Conservation (phyloP, 2,797 vertebrate species). For the Lycodopsis pacificus region DNA sequence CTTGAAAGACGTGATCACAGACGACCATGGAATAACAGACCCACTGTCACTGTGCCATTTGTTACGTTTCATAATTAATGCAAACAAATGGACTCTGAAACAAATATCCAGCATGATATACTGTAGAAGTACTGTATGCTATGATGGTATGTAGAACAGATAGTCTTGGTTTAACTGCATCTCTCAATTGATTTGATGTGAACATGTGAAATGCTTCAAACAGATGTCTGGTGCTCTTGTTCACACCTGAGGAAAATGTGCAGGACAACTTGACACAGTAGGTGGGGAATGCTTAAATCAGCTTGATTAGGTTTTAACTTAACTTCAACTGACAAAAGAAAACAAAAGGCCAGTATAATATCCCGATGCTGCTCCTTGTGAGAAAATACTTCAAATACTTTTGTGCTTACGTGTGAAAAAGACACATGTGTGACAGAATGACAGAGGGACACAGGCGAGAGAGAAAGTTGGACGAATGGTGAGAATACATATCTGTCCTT, state of each 20-base stretch:
- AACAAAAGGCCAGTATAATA: constrained; percentile 11
- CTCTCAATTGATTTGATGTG: constrained; percentile 8
- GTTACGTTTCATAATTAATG: constrained; percentile 29
- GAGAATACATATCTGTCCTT: neutral
- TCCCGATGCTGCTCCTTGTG: constrained; percentile 42
- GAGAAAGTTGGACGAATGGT: neutral
- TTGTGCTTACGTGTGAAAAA: constrained; percentile 30
- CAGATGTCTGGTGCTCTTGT: constrained; percentile 32
- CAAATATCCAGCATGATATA: constrained; percentile 9
- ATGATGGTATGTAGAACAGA: neutral
- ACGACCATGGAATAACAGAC: constrained; percentile 58
- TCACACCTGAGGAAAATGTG: constrained; percentile 41
- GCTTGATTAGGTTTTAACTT: neutral
- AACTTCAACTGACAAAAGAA: constrained; percentile 1
- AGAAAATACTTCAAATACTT: constrained; percentile 59
- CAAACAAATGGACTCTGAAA: constrained; percentile 19
- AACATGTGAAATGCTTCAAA: constrained; percentile 26
- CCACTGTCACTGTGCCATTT: constrained; percentile 40
- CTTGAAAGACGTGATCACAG: constrained; percentile 62
- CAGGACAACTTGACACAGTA: constrained; percentile 14
- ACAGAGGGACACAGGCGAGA: neutral
- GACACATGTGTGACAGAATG: neutral
- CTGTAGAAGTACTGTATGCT: neutral
- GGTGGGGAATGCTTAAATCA: neutral
- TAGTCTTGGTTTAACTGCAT: neutral